Evolutionary conservation across 2,888 invertebrate species (phyloP).

Genomic region (Synergus umbraculus): DNA sequence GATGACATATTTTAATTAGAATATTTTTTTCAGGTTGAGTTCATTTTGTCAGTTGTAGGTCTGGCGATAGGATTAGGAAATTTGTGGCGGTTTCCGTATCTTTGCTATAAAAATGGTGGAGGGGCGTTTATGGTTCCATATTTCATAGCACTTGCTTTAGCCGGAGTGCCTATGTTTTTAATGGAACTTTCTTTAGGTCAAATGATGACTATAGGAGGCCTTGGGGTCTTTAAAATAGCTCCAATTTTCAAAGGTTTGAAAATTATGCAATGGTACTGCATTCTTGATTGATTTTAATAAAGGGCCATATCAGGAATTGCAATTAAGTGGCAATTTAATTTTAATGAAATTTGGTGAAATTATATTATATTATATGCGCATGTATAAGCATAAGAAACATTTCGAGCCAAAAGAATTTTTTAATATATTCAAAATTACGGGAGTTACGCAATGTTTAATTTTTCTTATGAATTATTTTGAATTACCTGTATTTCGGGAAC

Average conservation of each 20-base stretch:
- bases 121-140: conserved; percentile 82
- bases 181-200: conserved; percentile 82
- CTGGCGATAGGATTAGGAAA: conserved; percentile 83
- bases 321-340: too few species aligned
- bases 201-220: conserved; percentile 80
- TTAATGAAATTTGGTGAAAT: too few species aligned
- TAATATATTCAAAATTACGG: too few species aligned
- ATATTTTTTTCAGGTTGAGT: conserved; percentile 76
- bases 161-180: conserved; percentile 81
- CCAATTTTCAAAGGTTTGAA: conserved; percentile 79
- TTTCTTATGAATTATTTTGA: too few species aligned
- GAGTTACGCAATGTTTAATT: too few species aligned
- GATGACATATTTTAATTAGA: neutral
- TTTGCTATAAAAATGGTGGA: conserved; percentile 79
- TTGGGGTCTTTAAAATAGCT: conserved; percentile 80
- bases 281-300: too few species aligned
- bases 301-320: too few species aligned
- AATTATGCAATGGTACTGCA: neutral
- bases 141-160: conserved; percentile 80
- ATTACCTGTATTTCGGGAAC: too few species aligned
- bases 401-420: too few species aligned
- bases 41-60: conserved; percentile 81
- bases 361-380: too few species aligned
- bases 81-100: conserved; percentile 83
- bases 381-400: too few species aligned